Evolutionary conservation across 1,140 invertebrate genomes (phyloP).

Genomic region (Brachionus paranguensis): DNA sequence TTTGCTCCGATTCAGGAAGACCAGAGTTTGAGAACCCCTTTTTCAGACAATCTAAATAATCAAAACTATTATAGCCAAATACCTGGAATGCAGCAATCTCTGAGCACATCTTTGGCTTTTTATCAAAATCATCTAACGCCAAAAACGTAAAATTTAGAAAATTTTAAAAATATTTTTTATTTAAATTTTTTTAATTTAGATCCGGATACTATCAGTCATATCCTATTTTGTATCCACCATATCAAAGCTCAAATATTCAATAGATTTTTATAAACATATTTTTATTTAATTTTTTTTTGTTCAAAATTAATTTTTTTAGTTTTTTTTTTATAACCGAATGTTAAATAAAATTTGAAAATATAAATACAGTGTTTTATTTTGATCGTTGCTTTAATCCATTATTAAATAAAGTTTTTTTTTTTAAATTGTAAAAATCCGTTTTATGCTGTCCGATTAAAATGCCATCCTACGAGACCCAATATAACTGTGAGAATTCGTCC

Average conservation of each 20-base stretch:
- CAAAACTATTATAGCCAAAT: background rate
- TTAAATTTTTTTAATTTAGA: background rate
- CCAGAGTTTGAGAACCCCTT: background rate
- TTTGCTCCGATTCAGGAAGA: background rate
- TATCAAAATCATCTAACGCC: background rate
- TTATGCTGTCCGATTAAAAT: background rate
- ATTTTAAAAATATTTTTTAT: background rate
- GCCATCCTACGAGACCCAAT: background rate
- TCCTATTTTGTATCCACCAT: background rate
- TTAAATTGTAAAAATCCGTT: background rate
- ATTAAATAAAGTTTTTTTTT: background rate
- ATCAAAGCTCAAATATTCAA: background rate
- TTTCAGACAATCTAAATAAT: background rate
- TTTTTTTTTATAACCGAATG: slow-evolving; percentile 20
- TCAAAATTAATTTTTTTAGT: background rate
- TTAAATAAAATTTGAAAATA: slow-evolving; percentile 33
- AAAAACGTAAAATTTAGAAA: background rate
- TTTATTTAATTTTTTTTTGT: background rate
- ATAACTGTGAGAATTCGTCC: background rate
- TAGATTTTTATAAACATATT: background rate
- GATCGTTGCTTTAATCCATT: background rate
- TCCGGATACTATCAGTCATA: background rate
- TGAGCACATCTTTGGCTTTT: background rate
- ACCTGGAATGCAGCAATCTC: background rate
- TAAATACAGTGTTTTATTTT: background rate